Evolutionary conservation across 2,888 invertebrate genomes (phyloP), one percentile per base, ranked within the genome.

Genomic region (Agrochola macilenta): DNA sequence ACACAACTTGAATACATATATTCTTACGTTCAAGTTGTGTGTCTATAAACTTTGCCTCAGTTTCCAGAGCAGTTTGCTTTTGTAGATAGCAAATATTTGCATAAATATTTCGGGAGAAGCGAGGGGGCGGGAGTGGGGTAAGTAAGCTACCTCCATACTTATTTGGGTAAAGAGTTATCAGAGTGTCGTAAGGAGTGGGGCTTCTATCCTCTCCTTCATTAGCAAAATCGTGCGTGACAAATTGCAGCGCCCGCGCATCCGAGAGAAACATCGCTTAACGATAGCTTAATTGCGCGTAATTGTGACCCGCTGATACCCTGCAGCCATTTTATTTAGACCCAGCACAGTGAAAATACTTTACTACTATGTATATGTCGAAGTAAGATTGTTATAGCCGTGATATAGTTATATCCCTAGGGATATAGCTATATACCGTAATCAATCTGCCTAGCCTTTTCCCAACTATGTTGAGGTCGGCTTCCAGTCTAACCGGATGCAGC

Each of bases 241-340:
- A 94, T 94, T 93, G 92, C 89, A 83, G 85, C 85, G 88, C 85
- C 87, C 85, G 87, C 83, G 79, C 86, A 79, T 75, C 73, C 66
- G 85, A 87, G 89, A 92, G 91, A 91, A 89, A 89, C 86, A 85
- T 83, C 85, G 84, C 89, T 88, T 93, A 93, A 93, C 91, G 91
- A 93, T 92, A 92, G 92, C 92, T 93, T 93, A 94, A 94, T 94
- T 93, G 92, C 90, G 78, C 76, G 83, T 93, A 93, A 94, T 94
- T 94, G 91, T 91, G 82, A 85, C 76, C 76, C 71, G 69, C 54
- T 80, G 78, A 77, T 74, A 58, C 35, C 64, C 52, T 11, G n/a
- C 63, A 30, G 75, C 85, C 85, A 82, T 49, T 78, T 68, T 75
- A 68, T 14, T 58, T 66, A 60, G 74, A 77, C 30, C 86, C 57